These are phyloP conservation scores for Phyllostomus hastatus DNA, from an alignment of 2,113 vertebrate genomes.

Conservation along the genomic window DNA sequence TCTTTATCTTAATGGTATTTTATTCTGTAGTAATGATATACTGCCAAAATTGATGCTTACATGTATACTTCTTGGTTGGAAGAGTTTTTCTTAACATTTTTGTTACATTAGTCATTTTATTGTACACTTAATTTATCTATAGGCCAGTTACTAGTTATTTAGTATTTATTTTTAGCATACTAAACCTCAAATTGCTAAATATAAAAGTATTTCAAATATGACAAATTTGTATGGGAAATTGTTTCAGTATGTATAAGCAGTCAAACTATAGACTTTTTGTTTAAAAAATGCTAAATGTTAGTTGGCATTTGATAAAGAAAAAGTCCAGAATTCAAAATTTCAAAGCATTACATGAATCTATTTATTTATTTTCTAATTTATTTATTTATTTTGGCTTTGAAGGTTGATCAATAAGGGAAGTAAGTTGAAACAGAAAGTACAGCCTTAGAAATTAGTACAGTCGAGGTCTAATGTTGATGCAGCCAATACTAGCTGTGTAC, in stretches of 20 bases:
- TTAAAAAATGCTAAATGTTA: conserved; percentile 14
- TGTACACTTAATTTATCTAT: conserved; percentile 75
- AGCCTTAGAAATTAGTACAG: background rate
- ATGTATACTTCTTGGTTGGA: conserved; percentile 67
- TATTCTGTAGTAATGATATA: conserved; percentile 69
- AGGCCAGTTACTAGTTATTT: conserved; percentile 61
- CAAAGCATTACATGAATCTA: background rate
- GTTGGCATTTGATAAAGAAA: conserved; percentile 9
- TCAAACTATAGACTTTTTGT: background rate
- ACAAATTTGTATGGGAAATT: background rate
- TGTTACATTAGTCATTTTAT: conserved; percentile 78
- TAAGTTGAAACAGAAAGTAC: background rate
- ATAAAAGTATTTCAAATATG: conserved; percentile 46
- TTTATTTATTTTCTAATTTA: background rate
- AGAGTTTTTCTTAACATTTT: conserved; percentile 75
- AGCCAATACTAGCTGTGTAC: background rate
- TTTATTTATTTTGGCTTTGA: background rate
- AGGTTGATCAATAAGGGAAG: background rate
- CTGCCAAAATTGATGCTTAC: conserved; percentile 80
- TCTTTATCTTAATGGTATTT: conserved; percentile 78
- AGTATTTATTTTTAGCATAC: conserved; percentile 75
- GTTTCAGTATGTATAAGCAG: background rate
- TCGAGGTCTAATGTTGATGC: background rate
- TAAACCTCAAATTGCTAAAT: conserved; percentile 37
- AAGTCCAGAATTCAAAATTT: conserved; percentile 10